phyloP scores from a whole-genome alignment of 2,888 invertebrate genomes.

The Phyllotreta striolata region DNA sequence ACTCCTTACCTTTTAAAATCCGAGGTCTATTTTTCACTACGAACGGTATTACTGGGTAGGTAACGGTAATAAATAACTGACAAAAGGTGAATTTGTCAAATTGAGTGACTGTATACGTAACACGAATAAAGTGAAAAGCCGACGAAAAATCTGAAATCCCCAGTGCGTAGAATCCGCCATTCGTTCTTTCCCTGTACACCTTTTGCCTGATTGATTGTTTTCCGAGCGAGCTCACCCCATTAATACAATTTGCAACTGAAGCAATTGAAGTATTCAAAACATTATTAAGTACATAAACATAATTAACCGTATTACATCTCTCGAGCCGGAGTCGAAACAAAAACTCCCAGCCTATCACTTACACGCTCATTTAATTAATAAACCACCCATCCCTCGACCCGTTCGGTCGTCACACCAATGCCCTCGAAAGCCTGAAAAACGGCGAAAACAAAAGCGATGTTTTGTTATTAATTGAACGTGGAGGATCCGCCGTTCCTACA shows the following conservation, averaged over 20 bases:
- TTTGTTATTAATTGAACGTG: slow-evolving; percentile 25
- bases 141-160: not conserved
- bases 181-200: not conserved
- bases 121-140: not conserved
- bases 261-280: too few relatives aligned
- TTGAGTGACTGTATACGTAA: slow-evolving; percentile 2
- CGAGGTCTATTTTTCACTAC: too few relatives aligned
- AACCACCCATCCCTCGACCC: too few relatives aligned
- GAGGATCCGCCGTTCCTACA: slow-evolving; percentile 19
- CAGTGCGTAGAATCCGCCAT: not conserved
- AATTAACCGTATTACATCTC: too few relatives aligned
- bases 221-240: not conserved
- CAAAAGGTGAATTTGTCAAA: slow-evolving; percentile 7
- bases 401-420: slow-evolving; percentile 6
- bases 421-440: slow-evolving; percentile 16
- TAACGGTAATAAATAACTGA: not conserved
- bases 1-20: too few relatives aligned
- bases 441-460: slow-evolving; percentile 12
- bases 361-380: too few relatives aligned
- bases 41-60: too few relatives aligned
- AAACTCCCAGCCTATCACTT: too few relatives aligned
- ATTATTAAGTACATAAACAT: too few relatives aligned
- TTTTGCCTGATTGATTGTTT: slow-evolving; percentile 4
- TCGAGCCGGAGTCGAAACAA: too few relatives aligned
- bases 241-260: not conserved